These are phyloP conservation scores for Oligia fasciuncula DNA, from an alignment of 2,888 invertebrate genomes.

Conservation along the genomic window DNA sequence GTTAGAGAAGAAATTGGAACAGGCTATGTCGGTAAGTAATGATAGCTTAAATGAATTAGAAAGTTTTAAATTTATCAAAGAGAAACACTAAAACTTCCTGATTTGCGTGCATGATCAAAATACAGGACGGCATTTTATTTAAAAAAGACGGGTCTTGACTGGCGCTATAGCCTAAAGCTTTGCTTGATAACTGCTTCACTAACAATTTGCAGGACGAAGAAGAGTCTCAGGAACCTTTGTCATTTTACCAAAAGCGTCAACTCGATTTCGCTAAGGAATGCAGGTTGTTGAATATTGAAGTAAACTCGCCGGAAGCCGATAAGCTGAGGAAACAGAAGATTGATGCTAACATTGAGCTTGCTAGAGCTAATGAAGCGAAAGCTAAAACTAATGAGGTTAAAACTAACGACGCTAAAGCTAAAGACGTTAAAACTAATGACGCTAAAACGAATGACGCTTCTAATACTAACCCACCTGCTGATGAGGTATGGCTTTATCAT, in stretches of 20 bases:
- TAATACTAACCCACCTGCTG: slow-evolving; percentile 75
- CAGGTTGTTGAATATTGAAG: slow-evolving; percentile 85
- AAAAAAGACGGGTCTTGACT: neutral
- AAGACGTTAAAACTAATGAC: slow-evolving; percentile 78
- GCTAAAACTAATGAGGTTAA: slow-evolving; percentile 75
- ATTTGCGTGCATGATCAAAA: neutral
- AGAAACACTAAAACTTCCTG: neutral
- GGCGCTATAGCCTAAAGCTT: neutral
- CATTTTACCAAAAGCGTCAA: slow-evolving; percentile 86
- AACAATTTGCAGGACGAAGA: slow-evolving; percentile 83
- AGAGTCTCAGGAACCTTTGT: slow-evolving; percentile 83
- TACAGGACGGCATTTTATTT: neutral
- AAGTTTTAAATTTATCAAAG: neutral
- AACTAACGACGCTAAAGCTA: slow-evolving; percentile 74
- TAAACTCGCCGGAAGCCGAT: slow-evolving; percentile 83
- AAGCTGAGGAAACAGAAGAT: slow-evolving; percentile 76
- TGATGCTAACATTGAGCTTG: slow-evolving; percentile 79
- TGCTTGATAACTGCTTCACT: slow-evolving; percentile 68
- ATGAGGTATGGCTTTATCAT: slow-evolving; percentile 69
- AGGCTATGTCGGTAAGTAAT: slow-evolving; percentile 90
- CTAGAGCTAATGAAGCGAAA: slow-evolving; percentile 71
- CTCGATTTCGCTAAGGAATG: slow-evolving; percentile 87
- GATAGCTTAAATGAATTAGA: neutral
- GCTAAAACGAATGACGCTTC: slow-evolving; percentile 74
- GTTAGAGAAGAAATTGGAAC: slow-evolving; percentile 94